Percentiles rank a stretch among this genome's conserved stretches.
Evolutionary conservation across 37 sponge, comb jelly and placozoan species (phyloP).

Genomic region (Bolinopsis microptera): DNA sequence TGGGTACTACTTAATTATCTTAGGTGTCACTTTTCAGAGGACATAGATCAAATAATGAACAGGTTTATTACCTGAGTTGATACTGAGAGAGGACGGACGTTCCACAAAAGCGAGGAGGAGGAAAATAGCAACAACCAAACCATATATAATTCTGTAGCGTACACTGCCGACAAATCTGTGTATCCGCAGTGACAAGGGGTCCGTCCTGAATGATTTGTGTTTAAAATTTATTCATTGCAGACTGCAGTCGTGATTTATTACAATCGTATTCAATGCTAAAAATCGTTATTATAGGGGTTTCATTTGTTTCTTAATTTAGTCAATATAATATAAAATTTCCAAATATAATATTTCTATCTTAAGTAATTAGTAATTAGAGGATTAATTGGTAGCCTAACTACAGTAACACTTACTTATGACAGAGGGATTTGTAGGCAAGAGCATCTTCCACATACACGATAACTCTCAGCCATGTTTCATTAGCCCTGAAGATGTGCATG

Average conservation of each 20-base stretch:
- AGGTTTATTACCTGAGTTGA: neutral
- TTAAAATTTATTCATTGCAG: no score
- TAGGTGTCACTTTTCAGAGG: no score
- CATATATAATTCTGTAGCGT: neutral
- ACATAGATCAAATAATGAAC: neutral
- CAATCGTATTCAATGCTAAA: no score
- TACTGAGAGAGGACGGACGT: conserved; percentile 37
- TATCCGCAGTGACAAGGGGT: conserved; percentile 12
- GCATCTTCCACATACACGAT: conserved; percentile 41
- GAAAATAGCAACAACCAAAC: neutral
- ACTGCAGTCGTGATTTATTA: no score
- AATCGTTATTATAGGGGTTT: no score
- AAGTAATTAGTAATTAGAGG: no score
- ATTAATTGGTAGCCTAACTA: no score
- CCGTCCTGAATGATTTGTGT: conserved; percentile 10
- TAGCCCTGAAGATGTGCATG: neutral
- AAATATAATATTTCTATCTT: no score
- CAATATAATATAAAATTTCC: no score
- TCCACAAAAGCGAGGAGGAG: conserved; percentile 30
- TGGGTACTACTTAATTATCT: no score
- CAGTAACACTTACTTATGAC: conserved; percentile 18
- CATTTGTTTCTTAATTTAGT: no score
- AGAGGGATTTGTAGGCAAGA: conserved; percentile 33
- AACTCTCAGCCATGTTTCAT: neutral
- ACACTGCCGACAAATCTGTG: neutral